Base-by-base conservation (phyloP, 2,888 invertebrate species). In the Zaprionus lineosus region DNA sequence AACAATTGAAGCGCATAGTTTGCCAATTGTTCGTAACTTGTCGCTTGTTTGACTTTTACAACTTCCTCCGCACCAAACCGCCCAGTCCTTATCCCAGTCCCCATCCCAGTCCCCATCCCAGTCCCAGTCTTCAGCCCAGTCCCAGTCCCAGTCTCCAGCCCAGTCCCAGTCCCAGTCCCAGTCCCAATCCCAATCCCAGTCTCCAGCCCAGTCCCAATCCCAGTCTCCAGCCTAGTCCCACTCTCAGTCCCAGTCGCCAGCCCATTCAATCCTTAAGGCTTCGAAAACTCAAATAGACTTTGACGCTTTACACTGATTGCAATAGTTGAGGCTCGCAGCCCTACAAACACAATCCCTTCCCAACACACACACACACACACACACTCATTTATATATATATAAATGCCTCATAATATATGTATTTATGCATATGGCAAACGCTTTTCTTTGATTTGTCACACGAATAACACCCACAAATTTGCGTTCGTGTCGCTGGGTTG, bases 1-100 rank as follows among this genome's bases (percentile, higher is more conserved):
- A 72, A 75, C 84, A 79, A 79, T 79, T 77, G 84, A 83, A 69
- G 76, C 79, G 81, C 65, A 77, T 83, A 83, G 77, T 77, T 77
- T 79, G 69, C 62, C 83, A 77, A 83, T 76, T 78, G 84, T 83
- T 66, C 66, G 34, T 51, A 62, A 65, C 67, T 72, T 70, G 70
- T 67, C 75, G 72, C 64, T 76, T 79, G 74, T 79, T 79, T 79
- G 77, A 79, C 78, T 79, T 79, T 70, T 67, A 66, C 59, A 81
- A 79, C 84, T 84, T 84, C 59, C 61, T 19, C 9, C 16, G 5
- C 21, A 2, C n/a, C n/a, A 36, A 14, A 31, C n/a, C n/a, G n/a
- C n/a, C n/a, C n/a, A n/a, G n/a, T n/a, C n/a, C n/a, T n/a, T n/a
- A n/a, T n/a, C n/a, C n/a, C n/a, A n/a, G n/a, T n/a, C n/a, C n/a